Percentiles rank a stretch among this genome's conserved stretches.
Conservation (phyloP, 2,797 vertebrate genomes). For the Melanotaenia trifasciata region DNA sequence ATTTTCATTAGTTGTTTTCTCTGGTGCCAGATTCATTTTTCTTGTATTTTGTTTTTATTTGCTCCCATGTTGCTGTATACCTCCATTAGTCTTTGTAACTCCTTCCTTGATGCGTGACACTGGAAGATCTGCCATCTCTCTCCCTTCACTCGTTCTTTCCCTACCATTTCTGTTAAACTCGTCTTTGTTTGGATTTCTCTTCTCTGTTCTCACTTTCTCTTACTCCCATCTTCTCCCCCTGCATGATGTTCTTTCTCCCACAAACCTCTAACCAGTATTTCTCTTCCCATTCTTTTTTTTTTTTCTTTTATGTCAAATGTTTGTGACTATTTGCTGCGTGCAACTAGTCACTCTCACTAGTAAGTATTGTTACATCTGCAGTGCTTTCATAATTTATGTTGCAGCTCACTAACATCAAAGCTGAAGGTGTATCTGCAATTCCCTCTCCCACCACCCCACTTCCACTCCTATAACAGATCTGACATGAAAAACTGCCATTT, state of each 20-base stretch:
- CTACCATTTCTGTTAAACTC: slow-evolving; percentile 41
- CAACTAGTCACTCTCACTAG: slow-evolving; percentile 71
- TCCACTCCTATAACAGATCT: slow-evolving; percentile 58
- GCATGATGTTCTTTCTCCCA: slow-evolving; percentile 47
- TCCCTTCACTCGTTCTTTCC: slow-evolving; percentile 39
- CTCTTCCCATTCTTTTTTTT: slow-evolving; percentile 43
- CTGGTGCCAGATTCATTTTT: slow-evolving; percentile 52
- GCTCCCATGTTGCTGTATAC: slow-evolving; percentile 62
- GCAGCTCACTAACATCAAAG: slow-evolving; percentile 77
- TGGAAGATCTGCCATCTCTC: slow-evolving; percentile 33
- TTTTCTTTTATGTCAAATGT: slow-evolving; percentile 56
- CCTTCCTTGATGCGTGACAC: slow-evolving; percentile 45
- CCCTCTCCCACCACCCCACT: slow-evolving; percentile 7
- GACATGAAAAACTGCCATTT: slow-evolving; percentile 74
- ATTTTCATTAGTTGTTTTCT: slow-evolving; percentile 38
- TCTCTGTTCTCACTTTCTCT: slow-evolving; percentile 31
- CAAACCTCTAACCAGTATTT: slow-evolving; percentile 50
- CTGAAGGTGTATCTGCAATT: slow-evolving; percentile 66
- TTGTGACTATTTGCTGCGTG: slow-evolving; percentile 67
- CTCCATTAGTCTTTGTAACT: slow-evolving; percentile 64
- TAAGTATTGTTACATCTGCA: slow-evolving; percentile 77
- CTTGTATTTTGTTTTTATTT: slow-evolving; percentile 49
- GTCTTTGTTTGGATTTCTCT: slow-evolving; percentile 41
- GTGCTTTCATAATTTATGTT: slow-evolving; percentile 78
- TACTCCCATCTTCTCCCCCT: slow-evolving; percentile 4